Evolutionary conservation across 2,797 vertebrate species (phyloP).

Genomic region (Lateolabrax maculatus): DNA sequence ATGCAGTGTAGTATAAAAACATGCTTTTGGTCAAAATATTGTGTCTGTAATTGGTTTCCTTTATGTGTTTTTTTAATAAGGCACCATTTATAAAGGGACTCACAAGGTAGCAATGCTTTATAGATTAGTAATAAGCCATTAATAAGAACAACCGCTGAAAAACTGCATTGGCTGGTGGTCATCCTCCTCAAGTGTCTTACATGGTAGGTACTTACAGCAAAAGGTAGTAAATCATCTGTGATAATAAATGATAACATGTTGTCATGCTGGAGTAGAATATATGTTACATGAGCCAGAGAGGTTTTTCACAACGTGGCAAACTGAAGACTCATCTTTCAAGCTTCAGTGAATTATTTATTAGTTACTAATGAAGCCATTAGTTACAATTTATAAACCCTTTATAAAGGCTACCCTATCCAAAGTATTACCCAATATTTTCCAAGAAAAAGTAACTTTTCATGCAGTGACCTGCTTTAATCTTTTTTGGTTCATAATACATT

Average conservation of each 20-base stretch:
- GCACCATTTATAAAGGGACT: background rate
- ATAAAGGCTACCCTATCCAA: background rate
- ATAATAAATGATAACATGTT: background rate
- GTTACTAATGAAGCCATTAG: background rate
- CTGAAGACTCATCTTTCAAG: background rate
- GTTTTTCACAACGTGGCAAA: background rate
- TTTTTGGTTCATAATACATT: too few relatives aligned
- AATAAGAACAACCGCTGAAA: background rate
- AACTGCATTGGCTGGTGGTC: background rate
- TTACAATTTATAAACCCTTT: background rate
- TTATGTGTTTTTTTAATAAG: background rate
- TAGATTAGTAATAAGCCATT: background rate
- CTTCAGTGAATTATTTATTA: background rate
- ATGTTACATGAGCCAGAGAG: background rate
- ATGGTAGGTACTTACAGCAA: too few relatives aligned
- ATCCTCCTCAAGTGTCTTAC: background rate
- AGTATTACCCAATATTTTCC: background rate
- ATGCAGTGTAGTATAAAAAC: background rate
- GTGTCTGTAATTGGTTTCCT: background rate
- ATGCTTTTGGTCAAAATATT: background rate
- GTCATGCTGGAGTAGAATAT: background rate
- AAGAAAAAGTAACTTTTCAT: too few relatives aligned
- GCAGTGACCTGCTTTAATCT: too few relatives aligned
- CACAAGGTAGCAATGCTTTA: too few relatives aligned
- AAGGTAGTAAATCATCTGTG: background rate